phyloP scores from a whole-genome alignment of 1,140 invertebrate genomes.

The Cataglyphis hispanica region DNA sequence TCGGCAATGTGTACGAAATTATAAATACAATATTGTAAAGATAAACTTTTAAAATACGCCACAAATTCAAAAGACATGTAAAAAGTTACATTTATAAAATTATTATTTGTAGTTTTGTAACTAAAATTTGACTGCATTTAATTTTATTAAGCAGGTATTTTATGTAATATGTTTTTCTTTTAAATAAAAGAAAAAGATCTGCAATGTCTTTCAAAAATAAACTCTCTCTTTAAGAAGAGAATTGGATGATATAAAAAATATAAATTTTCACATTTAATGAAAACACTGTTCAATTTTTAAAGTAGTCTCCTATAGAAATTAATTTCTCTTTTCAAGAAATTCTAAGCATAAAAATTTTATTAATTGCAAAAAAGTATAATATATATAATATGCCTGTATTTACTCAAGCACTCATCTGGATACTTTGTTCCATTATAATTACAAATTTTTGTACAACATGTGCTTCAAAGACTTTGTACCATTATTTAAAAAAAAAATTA shows the following conservation, averaged over 20 bases:
- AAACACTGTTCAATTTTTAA: conserved; percentile 63
- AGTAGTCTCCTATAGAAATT: conserved; percentile 67
- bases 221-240: not conserved
- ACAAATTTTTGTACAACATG: conserved; percentile 67
- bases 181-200: not conserved
- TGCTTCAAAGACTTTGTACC: conserved; percentile 67
- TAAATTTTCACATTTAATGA: conserved; percentile 28
- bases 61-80: not conserved
- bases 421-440: conserved; percentile 16
- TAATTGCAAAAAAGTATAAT: conserved; percentile 26
- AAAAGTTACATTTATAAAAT: conserved; percentile 18
- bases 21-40: not conserved
- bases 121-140: not conserved
- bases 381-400: not conserved
- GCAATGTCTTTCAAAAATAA: not conserved
- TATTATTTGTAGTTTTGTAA: not conserved
- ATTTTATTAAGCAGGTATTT: not conserved
- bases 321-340: not conserved
- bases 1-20: conserved; percentile 4
- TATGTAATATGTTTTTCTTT: not conserved
- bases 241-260: conserved; percentile 31
- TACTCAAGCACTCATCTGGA: not conserved
- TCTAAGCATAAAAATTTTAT: conserved; percentile 10
- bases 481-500: not conserved
- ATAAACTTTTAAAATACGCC: not conserved